These are phyloP conservation scores for Oncopodura yosiiana DNA, from an alignment of 1,140 invertebrate genomes.

Conservation along the genomic window DNA sequence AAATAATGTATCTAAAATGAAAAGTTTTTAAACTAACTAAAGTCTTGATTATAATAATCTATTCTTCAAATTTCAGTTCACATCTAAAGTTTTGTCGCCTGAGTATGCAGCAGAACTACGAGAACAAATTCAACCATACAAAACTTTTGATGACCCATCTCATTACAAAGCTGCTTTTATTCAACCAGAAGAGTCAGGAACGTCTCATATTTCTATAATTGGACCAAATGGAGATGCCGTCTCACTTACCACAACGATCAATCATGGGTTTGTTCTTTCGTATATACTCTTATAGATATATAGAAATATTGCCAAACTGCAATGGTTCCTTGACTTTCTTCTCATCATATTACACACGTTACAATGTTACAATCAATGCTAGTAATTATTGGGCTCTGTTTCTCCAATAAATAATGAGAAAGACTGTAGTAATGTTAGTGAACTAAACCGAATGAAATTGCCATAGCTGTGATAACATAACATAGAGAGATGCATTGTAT, in stretches of 20 bases:
- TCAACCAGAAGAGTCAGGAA: conserved; percentile 62
- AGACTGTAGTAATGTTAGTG: no score
- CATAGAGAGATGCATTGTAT: no score
- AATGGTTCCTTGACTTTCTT: no score
- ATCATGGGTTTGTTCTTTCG: conserved; percentile 71
- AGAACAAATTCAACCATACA: conserved; percentile 54
- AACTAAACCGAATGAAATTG: no score
- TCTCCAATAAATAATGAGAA: background rate
- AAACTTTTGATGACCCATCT: conserved; percentile 54
- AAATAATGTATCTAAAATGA: no score
- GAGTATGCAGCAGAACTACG: conserved; percentile 54
- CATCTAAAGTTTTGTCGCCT: conserved; percentile 53
- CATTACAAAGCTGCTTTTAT: conserved; percentile 58
- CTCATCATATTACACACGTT: background rate
- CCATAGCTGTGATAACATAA: no score
- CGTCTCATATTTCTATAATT: conserved; percentile 80
- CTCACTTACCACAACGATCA: conserved; percentile 83
- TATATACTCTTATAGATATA: no score
- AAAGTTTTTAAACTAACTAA: background rate
- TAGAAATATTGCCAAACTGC: no score
- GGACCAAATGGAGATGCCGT: conserved; percentile 83
- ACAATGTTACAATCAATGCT: background rate
- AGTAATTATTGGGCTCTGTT: conserved; percentile 4
- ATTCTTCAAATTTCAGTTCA: conserved; percentile 43
- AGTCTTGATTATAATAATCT: no score